Evolutionary conservation across 2,888 invertebrate genomes (phyloP), one percentile per base, ranked within the genome.

Genomic region (Ganaspis brasiliensis): DNA sequence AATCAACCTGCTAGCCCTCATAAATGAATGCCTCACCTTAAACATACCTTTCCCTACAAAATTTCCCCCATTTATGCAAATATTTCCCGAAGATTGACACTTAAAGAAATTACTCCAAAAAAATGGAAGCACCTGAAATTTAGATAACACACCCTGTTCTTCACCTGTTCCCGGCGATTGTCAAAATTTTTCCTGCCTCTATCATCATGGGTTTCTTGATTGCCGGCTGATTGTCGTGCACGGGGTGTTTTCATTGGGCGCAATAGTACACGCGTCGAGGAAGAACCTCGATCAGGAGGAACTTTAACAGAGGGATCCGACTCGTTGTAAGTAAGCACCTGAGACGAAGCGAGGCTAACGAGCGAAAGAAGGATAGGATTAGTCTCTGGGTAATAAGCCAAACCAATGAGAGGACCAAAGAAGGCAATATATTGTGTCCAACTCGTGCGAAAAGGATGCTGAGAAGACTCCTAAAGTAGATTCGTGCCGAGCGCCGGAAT

Each of bases 401-500:
- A 75, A 80, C 81, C 77, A 81, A 81, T 61, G 83, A 82, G 83
- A 83, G 79, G 76, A 72, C 63, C 70, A 82, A 75, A 79, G 83
- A 81, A 76, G 80, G 81, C 61, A 78, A 76, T 61, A 83, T 78
- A 81, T 78, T 71, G 78, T 74, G 78, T 31, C 26, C 52, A 35
- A 75, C 81, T 83, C 76, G 73, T 81, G 79, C 79, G 75, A 85
- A 82, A 83, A 83, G 84, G 83, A 85, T 81, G 80, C 72, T 74
- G 52, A n/a, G 80, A 67, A 71, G 79, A 81, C 81, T 84, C 86
- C 85, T 86, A 89, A 89, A 89, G 89, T 86, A 89, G 89, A 87
- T 90, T 90, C 91, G 89, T 91, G 89, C 87, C 83, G 87, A 86
- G 87, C 86, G 82, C 79, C 80, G 86, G 87, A 85, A 85, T 89